Conservation (phyloP, 2,888 invertebrate species). For the Cantharis nigra region DNA sequence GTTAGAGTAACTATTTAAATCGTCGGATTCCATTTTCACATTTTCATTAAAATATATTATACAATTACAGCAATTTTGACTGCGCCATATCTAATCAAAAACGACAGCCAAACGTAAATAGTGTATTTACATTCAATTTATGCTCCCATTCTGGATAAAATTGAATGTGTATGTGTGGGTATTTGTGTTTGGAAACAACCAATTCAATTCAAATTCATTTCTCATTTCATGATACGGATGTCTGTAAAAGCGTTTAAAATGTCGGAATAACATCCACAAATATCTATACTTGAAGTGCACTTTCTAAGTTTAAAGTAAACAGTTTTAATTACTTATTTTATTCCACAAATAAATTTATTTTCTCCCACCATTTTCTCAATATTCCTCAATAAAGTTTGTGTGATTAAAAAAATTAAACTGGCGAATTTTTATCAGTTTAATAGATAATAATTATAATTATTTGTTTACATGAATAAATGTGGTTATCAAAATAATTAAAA, state of each 20-base stretch:
- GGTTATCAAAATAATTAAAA: no score
- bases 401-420: no score
- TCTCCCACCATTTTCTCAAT: background rate
- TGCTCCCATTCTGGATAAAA: conserved; percentile 26
- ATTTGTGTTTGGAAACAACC: conserved; percentile 36
- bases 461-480: no score
- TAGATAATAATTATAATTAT: no score
- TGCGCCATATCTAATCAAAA: conserved; percentile 22
- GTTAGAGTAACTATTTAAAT: background rate
- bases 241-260: conserved; percentile 37
- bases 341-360: background rate
- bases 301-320: conserved; percentile 29
- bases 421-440: no score
- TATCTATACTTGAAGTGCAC: conserved; percentile 33
- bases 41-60: background rate
- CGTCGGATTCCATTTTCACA: background rate
- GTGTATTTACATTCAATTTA: conserved; percentile 31
- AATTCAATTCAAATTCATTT: conserved; percentile 42
- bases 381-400: no score
- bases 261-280: conserved; percentile 33
- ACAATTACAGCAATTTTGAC: background rate
- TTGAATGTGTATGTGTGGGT: conserved; percentile 31
- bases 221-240: conserved; percentile 38
- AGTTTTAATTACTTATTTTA: conserved; percentile 3
- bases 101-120: conserved; percentile 24